A percentile compares a stretch with the other conserved stretches of the same genome.
Conservation (phyloP, 2,888 invertebrate genomes). For the Disparrhopalites patrizii region DNA sequence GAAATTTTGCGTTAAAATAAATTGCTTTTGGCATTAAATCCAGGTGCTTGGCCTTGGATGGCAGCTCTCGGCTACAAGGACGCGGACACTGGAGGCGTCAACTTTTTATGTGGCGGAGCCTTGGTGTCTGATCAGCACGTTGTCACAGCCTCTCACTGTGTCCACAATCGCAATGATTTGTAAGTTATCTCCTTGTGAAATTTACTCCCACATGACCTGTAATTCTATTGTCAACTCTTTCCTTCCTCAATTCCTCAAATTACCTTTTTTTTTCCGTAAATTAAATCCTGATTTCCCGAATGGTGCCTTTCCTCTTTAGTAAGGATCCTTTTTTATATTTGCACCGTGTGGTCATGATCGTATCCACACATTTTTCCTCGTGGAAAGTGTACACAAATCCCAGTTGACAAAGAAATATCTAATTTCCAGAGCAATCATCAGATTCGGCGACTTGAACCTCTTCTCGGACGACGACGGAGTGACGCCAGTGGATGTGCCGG, state of each 20-base stretch:
- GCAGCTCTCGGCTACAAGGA: constrained; percentile 66
- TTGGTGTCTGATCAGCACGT: constrained; percentile 66
- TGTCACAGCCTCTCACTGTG: constrained; percentile 75
- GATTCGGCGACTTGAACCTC: constrained; percentile 75
- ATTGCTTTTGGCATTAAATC: too few species aligned
- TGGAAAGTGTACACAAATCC: too few species aligned
- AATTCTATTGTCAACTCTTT: neutral
- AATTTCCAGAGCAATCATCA: constrained; percentile 59
- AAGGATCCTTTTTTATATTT: too few species aligned
- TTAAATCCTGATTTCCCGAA: neutral
- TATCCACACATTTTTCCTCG: too few species aligned
- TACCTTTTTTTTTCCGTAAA: neutral
- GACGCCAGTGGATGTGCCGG: constrained; percentile 59
- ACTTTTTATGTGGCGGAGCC: constrained; percentile 63
- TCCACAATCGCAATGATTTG: constrained; percentile 60
- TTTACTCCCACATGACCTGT: neutral
- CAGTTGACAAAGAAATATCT: too few species aligned
- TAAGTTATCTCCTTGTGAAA: constrained; percentile 53
- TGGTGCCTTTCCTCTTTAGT: too few species aligned
- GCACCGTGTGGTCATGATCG: too few species aligned
- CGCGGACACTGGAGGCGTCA: constrained; percentile 33
- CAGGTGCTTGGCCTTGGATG: constrained; percentile 78
- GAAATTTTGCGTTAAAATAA: too few species aligned
- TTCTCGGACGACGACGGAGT: constrained; percentile 61
- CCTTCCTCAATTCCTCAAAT: neutral